These are phyloP conservation scores for Microlaimidae sp. DNA, from an alignment of 2,888 invertebrate species.

Conservation along the genomic window DNA sequence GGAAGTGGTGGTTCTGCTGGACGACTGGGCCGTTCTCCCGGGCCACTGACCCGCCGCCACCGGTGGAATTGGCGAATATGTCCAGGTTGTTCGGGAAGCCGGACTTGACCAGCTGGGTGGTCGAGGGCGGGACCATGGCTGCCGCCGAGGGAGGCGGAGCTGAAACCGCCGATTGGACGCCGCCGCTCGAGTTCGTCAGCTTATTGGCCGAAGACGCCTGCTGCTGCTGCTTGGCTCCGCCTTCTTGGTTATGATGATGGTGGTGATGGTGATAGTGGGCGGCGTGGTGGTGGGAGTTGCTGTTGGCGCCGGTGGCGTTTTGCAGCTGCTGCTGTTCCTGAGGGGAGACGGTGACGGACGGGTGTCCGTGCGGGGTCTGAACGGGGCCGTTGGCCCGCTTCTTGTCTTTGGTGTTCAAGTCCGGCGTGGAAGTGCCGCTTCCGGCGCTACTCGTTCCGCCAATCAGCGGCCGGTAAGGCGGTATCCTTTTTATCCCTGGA, in stretches of 20 bases:
- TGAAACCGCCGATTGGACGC: too few relatives aligned
- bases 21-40: too few relatives aligned
- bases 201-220: background rate
- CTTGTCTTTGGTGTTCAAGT: background rate
- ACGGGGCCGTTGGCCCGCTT: background rate
- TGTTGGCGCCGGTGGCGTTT: background rate
- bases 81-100: too few relatives aligned
- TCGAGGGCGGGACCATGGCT: too few relatives aligned
- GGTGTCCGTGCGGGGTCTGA: background rate
- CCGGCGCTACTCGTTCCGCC: background rate
- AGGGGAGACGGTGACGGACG: background rate
- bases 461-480: constrained; percentile 5
- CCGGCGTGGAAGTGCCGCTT: background rate
- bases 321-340: background rate
- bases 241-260: background rate
- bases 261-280: background rate
- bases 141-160: too few relatives aligned
- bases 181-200: too few relatives aligned
- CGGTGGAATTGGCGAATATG: too few relatives aligned
- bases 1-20: too few relatives aligned
- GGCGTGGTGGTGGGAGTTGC: background rate
- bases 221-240: background rate
- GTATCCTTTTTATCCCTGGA: constrained; percentile 5
- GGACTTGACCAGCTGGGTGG: too few relatives aligned
- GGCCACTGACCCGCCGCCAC: too few relatives aligned